Conservation (phyloP, 2,888 invertebrate species). For the Prosapia bicincta region DNA sequence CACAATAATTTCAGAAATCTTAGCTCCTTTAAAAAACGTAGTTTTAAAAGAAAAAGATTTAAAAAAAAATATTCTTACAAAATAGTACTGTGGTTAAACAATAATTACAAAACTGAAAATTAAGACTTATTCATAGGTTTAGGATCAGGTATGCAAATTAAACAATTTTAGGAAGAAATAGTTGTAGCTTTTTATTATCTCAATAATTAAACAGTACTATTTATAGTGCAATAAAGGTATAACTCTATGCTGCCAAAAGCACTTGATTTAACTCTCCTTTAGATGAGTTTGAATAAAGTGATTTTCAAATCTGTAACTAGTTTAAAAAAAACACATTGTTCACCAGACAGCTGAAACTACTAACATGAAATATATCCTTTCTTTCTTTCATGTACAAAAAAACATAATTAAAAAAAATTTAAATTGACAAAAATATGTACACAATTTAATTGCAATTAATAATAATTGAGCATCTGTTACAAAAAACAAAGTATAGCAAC, state of each 20-base stretch:
- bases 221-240: constrained; percentile 30
- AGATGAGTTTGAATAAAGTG: constrained; percentile 3
- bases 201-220: constrained; percentile 23
- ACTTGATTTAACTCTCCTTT: constrained; percentile 17
- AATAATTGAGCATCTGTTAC: neutral
- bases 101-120: too few species aligned
- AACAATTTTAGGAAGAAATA: constrained; percentile 21
- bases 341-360: neutral
- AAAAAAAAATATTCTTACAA: too few species aligned
- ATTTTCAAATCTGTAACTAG: neutral
- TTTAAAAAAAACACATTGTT: neutral
- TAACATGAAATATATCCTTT: neutral
- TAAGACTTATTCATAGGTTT: too few species aligned
- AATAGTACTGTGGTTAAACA: too few species aligned
- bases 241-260: constrained; percentile 29
- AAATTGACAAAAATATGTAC: neutral
- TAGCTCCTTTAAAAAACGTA: too few species aligned
- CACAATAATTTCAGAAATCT: too few species aligned
- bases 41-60: too few species aligned
- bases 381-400: neutral
- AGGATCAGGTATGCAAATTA: too few species aligned
- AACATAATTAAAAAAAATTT: neutral
- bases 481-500: neutral
- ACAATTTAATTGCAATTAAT: neutral
- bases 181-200: constrained; percentile 27